Evolutionary conservation across 2,797 vertebrate species (phyloP), one percentile per base, ranked within the genome.

Genomic region (Micropoecilia bifurca): DNA sequence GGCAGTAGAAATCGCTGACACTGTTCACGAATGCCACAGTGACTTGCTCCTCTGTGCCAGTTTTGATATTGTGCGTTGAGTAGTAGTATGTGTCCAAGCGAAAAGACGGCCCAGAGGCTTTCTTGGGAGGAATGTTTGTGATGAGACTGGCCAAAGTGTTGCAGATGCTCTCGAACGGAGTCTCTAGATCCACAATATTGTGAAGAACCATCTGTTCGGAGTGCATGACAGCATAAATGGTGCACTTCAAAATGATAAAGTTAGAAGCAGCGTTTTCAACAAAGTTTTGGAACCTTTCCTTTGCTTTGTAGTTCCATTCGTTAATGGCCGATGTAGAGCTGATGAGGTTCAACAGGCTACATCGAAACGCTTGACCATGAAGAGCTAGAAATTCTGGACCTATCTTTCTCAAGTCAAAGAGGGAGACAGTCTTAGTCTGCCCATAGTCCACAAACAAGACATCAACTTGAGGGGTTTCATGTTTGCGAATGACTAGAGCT

Each of bases 381-480:
- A 98, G 82, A 39, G 87, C 81, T 7, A 99, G 94, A 85, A 99
- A 98, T 1, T 87, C 81, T 25, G 96, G 94, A 16, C 74, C 59
- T 74, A 96, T 96, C 25, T 87, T 94, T 72, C 97, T 95, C 41
- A 99, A 92, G 73, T 97, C 94, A 16, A 88, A 91, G 53, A 97
- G 3, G 25, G 96, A 85, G 5, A 99, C 94, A 0, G 81, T 90
- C 48, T 95, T 95, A 14, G 85, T 96, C 79, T 97, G 97, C 50
- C 99, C 99, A 66, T 97, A 99, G 90, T 99, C 99, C 59, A 99
- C 92, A 81, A 97, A 98, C 3, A 96, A 10, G 0, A 98, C 97
- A 71, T 97, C 95, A 10, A 97, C 95, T 14, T 94, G 83, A 50
- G 94, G 87, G 0, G 91, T 86, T 83, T 92, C 73, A 20, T 90